Percentiles rank a stretch among this genome's conserved stretches.
These are phyloP conservation scores for Trichosurus vulpecula DNA, from an alignment of 2,797 vertebrate species.

Conservation along the genomic window DNA sequence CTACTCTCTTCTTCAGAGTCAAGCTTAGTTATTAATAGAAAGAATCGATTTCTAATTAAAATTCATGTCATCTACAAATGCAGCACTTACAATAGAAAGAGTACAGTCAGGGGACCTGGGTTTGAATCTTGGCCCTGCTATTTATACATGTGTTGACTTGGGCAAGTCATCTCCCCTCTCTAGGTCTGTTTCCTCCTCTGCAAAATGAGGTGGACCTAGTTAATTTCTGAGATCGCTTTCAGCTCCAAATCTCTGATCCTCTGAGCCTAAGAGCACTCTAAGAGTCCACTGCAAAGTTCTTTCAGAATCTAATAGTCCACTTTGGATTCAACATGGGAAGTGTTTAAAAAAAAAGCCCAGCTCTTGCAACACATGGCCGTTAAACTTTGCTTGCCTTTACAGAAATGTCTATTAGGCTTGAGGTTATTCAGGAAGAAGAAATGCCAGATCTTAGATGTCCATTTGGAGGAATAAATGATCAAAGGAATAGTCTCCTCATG, in stretches of 20 bases:
- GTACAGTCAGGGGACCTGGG: neutral
- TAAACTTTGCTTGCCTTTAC: conserved; percentile 20
- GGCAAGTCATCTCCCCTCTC: neutral
- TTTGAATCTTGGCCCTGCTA: neutral
- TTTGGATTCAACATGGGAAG: conserved; percentile 55
- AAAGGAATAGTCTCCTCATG: conserved; percentile 30
- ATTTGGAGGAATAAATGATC: conserved; percentile 58
- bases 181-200: neutral
- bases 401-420: conserved; percentile 51
- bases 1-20: neutral
- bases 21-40: conserved; percentile 26
- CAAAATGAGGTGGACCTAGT: neutral
- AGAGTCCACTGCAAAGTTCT: conserved; percentile 47
- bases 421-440: conserved; percentile 52
- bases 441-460: conserved; percentile 61
- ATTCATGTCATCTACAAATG: conserved; percentile 56
- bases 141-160: neutral
- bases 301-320: conserved; percentile 56
- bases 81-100: neutral
- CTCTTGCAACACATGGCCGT: conserved; percentile 53
- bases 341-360: conserved; percentile 25
- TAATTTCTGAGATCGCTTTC: neutral
- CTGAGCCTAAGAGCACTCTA: conserved; percentile 21
- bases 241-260: neutral
- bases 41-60: conserved; percentile 69